Evolutionary conservation across 2,797 vertebrate species (phyloP).

Genomic region (Harpagifer antarcticus): DNA sequence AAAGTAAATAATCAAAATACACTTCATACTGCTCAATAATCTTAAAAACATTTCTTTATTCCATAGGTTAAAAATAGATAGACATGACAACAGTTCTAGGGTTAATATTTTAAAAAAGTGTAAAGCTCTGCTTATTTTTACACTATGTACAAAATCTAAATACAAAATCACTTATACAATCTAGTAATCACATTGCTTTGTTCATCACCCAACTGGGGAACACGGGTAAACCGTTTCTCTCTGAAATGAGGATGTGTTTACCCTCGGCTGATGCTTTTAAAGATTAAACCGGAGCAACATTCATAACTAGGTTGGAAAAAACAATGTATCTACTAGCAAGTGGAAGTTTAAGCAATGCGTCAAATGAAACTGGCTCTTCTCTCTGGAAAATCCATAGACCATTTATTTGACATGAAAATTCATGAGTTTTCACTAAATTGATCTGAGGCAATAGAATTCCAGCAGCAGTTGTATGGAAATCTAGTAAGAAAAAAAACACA

Average conservation of each 20-base stretch:
- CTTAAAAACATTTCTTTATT: slow-evolving; percentile 62
- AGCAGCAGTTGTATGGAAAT: slow-evolving; percentile 13
- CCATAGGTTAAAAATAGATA: slow-evolving; percentile 9
- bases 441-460: slow-evolving; percentile 4
- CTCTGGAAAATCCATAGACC: slow-evolving; percentile 26
- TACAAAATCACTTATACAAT: slow-evolving; percentile 47
- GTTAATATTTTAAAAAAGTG: slow-evolving; percentile 11
- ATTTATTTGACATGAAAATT: slow-evolving; percentile 23
- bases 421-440: slow-evolving; percentile 7
- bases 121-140: slow-evolving; percentile 38
- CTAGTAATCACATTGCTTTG: slow-evolving; percentile 23
- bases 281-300: slow-evolving; percentile 6
- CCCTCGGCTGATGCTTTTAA: neutral
- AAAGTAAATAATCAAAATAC: neutral
- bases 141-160: slow-evolving; percentile 47
- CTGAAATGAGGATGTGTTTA: neutral
- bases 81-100: slow-evolving; percentile 5
- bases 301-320: neutral
- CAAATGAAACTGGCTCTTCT: slow-evolving; percentile 4
- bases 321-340: slow-evolving; percentile 11
- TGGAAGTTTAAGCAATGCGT: neutral
- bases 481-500: neutral
- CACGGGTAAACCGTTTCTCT: neutral
- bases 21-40: neutral
- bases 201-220: neutral